These are phyloP conservation scores for Cheirogaleus medius DNA, from an alignment of 2,113 vertebrate species.

Conservation along the genomic window DNA sequence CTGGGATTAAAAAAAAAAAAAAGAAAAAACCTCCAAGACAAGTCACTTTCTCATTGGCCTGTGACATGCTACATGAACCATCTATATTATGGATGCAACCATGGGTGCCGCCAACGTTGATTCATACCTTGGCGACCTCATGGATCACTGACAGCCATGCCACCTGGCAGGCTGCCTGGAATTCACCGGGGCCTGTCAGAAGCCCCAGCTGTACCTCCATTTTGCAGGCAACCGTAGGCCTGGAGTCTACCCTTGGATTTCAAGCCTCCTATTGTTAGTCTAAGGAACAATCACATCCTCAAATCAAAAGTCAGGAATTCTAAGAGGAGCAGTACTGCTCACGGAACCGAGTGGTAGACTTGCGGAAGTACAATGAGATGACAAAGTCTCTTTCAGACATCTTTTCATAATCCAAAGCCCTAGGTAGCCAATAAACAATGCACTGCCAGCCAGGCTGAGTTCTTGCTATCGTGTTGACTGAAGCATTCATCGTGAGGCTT, in stretches of 20 bases:
- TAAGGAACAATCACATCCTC: not conserved
- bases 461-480: conserved; percentile 39
- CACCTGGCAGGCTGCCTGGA: conserved; percentile 62
- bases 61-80: conserved; percentile 51
- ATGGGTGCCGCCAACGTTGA: conserved; percentile 26
- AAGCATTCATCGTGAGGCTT: conserved; percentile 14
- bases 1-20: conserved; percentile 3
- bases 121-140: conserved; percentile 61
- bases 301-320: conserved; percentile 49
- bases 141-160: conserved; percentile 58
- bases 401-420: conserved; percentile 71
- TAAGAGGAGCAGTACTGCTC: conserved; percentile 41
- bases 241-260: not conserved
- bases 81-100: conserved; percentile 59
- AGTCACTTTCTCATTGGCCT: conserved; percentile 68
- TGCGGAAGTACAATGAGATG: conserved; percentile 59
- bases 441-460: not conserved
- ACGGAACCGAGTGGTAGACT: not conserved
- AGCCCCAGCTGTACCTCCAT: not conserved
- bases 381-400: conserved; percentile 64
- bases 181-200: conserved; percentile 49
- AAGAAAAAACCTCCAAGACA: conserved; percentile 19
- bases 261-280: not conserved
- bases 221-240: not conserved
- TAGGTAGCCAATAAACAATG: conserved; percentile 53